These are phyloP conservation scores for Torymus auratus DNA, from an alignment of 2,888 invertebrate species.

Conservation along the genomic window DNA sequence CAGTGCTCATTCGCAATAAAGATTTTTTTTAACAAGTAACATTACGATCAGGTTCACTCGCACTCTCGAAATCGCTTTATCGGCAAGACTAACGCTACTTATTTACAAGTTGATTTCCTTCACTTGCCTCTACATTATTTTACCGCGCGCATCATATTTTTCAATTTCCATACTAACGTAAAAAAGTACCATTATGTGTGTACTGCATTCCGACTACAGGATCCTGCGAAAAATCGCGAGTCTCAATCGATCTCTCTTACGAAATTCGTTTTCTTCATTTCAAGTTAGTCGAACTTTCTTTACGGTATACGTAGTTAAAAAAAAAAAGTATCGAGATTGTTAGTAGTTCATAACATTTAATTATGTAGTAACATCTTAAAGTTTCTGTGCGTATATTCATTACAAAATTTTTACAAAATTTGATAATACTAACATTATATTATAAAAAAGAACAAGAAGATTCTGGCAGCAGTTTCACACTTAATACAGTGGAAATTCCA, in stretches of 20 bases:
- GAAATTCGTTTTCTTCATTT: constrained; percentile 48
- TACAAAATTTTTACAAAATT: constrained; percentile 3
- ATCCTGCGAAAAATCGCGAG: constrained; percentile 34
- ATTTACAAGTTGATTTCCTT: constrained; percentile 62
- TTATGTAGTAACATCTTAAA: not conserved
- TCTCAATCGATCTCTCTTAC: constrained; percentile 31
- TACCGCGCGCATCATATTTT: constrained; percentile 56
- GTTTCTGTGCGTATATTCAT: constrained; percentile 8
- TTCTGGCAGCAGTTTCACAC: not conserved
- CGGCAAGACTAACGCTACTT: constrained; percentile 65
- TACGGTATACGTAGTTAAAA: too few relatives aligned
- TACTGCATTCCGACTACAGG: constrained; percentile 41
- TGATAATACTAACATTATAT: too few relatives aligned
- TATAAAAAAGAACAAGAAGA: too few relatives aligned
- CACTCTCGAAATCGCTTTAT: constrained; percentile 62
- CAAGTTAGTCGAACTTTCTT: not conserved
- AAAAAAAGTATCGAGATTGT: too few relatives aligned
- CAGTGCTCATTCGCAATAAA: constrained; percentile 49
- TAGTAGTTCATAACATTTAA: too few relatives aligned
- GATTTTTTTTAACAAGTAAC: constrained; percentile 54
- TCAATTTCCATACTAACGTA: constrained; percentile 22
- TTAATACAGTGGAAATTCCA: not conserved
- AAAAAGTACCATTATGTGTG: constrained; percentile 33
- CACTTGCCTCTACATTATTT: constrained; percentile 61
- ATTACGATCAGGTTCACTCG: constrained; percentile 55